phyloP scores from a whole-genome alignment of 2,113 vertebrate genomes.

The Chitala chitala region DNA sequence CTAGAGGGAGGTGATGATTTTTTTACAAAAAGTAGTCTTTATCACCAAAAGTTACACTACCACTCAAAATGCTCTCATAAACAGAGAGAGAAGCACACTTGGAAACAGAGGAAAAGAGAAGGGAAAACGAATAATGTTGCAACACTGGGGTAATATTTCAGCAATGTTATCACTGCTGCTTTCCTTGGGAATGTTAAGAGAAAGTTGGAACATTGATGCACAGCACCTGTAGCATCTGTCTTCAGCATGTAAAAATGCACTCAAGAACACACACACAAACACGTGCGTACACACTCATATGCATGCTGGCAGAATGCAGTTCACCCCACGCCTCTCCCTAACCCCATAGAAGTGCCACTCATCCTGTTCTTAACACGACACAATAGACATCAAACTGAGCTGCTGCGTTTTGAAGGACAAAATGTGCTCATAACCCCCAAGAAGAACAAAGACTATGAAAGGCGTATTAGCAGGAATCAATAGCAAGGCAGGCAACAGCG shows the following conservation, averaged over 20 bases:
- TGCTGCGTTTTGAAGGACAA: constrained; percentile 8
- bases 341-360: constrained; percentile 4
- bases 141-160: neutral
- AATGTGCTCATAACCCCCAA: constrained; percentile 3
- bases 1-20: too few species aligned
- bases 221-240: constrained; percentile 33
- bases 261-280: neutral
- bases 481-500: constrained; percentile 57
- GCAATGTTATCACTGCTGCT: neutral
- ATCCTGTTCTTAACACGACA: neutral
- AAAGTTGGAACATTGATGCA: constrained; percentile 16
- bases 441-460: constrained; percentile 53
- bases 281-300: neutral
- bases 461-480: constrained; percentile 50
- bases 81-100: neutral
- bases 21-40: too few species aligned
- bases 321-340: constrained; percentile 23
- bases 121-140: neutral
- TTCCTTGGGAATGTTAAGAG: neutral
- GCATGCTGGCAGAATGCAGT: neutral
- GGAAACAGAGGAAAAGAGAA: neutral
- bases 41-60: constrained; percentile 36
- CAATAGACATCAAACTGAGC: neutral
- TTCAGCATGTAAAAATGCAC: neutral
- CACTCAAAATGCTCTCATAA: too few species aligned